phyloP scores from a whole-genome alignment of 2,797 vertebrate genomes.

The Bradypodion ventrale region DNA sequence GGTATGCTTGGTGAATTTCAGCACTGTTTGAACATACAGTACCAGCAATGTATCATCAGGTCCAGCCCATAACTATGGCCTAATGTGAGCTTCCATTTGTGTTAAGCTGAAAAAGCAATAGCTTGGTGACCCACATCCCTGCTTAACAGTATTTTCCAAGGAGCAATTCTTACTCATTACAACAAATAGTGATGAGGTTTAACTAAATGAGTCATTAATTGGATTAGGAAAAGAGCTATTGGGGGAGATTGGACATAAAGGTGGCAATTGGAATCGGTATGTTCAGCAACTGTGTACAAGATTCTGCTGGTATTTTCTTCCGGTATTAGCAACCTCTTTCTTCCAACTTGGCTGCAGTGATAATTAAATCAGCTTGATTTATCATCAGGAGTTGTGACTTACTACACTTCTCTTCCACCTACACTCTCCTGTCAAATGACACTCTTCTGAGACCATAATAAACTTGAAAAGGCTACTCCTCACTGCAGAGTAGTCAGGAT shows the following conservation, averaged over 20 bases:
- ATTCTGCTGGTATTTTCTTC: conserved; percentile 5
- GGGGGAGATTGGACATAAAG: background rate
- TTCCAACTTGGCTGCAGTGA: conserved; percentile 19
- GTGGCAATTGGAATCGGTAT: background rate
- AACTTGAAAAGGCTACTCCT: background rate
- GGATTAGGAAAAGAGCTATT: background rate
- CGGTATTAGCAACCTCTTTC: conserved; percentile 11
- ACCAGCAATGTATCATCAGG: background rate
- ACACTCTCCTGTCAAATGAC: conserved; percentile 23
- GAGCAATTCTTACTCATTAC: background rate
- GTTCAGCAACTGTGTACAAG: background rate
- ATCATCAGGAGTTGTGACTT: conserved; percentile 16
- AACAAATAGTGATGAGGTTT: background rate
- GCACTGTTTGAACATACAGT: background rate
- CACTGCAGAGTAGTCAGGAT: background rate
- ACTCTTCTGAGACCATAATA: background rate
- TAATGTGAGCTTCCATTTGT: background rate
- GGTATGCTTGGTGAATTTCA: background rate
- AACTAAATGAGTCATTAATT: conserved; percentile 4
- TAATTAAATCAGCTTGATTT: conserved; percentile 34
- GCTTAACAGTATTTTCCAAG: background rate
- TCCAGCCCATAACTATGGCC: background rate
- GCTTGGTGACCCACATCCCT: background rate
- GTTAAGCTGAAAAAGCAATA: background rate
- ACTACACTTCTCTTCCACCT: background rate